Percentiles rank a stretch among this genome's conserved stretches.
Conservation (phyloP, 2,113 vertebrate genomes). For the Megaptera novaeangliae region DNA sequence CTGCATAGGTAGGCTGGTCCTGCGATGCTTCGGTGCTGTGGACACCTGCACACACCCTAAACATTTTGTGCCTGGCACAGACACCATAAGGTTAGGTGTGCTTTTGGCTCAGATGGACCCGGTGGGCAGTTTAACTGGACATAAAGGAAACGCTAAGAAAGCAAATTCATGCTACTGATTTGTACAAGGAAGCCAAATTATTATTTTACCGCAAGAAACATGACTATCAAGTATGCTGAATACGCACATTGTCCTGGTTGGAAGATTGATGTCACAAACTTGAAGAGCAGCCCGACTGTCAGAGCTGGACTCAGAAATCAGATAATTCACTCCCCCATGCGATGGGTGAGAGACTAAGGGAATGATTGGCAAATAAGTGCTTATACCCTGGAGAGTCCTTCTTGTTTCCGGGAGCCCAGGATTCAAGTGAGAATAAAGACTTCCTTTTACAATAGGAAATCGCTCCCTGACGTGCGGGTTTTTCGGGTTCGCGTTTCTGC, state of each 20-base stretch:
- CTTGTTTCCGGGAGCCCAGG: background rate
- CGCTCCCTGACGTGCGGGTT: background rate
- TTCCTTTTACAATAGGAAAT: background rate
- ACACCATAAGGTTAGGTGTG: background rate
- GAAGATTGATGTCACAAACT: background rate
- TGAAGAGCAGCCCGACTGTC: background rate
- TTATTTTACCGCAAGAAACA: background rate
- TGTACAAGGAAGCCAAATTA: background rate
- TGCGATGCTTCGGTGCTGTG: background rate
- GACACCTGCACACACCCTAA: background rate
- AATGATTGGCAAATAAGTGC: background rate
- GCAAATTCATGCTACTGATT: background rate
- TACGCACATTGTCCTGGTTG: background rate
- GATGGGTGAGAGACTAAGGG: background rate
- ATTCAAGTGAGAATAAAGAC: background rate
- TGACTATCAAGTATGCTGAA: background rate
- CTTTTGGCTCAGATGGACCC: background rate
- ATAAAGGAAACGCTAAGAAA: background rate
- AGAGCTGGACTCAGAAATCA: background rate
- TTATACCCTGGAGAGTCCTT: background rate
- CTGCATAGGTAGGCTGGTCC: background rate
- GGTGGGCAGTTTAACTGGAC: background rate
- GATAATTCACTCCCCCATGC: background rate
- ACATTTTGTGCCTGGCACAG: background rate
- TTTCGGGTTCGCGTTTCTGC: background rate